Conservation (phyloP, 2,113 vertebrate genomes). For the Zootoca vivipara region DNA sequence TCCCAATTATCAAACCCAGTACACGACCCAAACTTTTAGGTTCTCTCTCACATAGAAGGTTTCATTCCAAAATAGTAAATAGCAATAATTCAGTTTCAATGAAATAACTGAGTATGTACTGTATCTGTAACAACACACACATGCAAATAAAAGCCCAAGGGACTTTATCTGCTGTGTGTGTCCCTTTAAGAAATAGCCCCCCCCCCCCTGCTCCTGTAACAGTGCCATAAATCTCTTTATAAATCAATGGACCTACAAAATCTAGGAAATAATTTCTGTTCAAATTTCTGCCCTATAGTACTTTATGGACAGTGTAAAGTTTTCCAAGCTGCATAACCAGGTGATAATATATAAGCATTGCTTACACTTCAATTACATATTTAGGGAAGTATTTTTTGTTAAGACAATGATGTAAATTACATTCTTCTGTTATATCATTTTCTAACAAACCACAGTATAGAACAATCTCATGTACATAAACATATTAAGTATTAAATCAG, state of each 20-base stretch:
- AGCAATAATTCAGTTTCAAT: background rate
- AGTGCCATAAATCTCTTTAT: background rate
- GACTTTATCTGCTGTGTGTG: background rate
- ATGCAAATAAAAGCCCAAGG: constrained; percentile 6
- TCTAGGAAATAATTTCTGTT: background rate
- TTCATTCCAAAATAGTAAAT: background rate
- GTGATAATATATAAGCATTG: constrained; percentile 28
- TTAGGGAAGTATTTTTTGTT: background rate
- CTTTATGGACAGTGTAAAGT: background rate
- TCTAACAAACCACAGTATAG: constrained; percentile 25
- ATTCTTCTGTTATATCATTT: constrained; percentile 2
- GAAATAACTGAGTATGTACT: background rate
- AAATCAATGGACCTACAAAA: background rate
- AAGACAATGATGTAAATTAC: constrained; percentile 12
- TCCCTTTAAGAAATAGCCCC: background rate
- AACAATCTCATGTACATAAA: constrained; percentile 31
- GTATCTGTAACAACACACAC: background rate
- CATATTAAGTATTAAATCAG: constrained; percentile 52
- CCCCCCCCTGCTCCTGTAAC: background rate
- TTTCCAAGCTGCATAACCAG: constrained; percentile 11
- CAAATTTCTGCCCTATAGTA: background rate
- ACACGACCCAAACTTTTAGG: background rate
- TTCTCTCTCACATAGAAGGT: background rate
- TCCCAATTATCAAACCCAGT: constrained; percentile 5
- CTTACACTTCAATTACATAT: rapidly evolving